phyloP scores from a whole-genome alignment of 2,113 vertebrate genomes.

The Vicugna pacos region DNA sequence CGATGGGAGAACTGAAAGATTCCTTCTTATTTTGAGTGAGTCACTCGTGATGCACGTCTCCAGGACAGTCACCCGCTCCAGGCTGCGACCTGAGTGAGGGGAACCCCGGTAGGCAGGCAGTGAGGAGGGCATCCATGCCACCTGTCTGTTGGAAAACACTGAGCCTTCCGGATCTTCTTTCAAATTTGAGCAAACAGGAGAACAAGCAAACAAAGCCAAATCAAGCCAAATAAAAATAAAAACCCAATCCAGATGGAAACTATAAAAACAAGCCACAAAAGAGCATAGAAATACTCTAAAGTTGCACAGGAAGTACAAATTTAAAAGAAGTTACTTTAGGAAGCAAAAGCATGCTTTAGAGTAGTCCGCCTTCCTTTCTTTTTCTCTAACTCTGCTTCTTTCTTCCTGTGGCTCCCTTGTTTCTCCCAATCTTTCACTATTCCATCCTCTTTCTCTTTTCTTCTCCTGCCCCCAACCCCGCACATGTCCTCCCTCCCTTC shows the following conservation, averaged over 20 bases:
- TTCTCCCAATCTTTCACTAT: not conserved
- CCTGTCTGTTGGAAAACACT: not conserved
- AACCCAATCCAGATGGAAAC: not conserved
- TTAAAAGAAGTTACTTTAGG: not conserved
- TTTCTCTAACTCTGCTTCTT: not conserved
- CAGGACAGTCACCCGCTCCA: not conserved
- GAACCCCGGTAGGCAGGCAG: not conserved
- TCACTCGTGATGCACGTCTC: not conserved
- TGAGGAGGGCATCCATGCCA: not conserved
- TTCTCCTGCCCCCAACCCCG: not conserved
- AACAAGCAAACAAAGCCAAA: not conserved
- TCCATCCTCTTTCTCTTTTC: not conserved
- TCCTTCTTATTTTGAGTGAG: not conserved
- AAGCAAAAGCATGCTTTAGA: not conserved
- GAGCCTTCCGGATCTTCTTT: not conserved
- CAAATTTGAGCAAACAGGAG: not conserved
- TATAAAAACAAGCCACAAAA: not conserved
- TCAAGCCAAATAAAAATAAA: slow-evolving; percentile 3
- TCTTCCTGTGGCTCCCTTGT: not conserved
- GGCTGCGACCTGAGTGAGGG: not conserved
- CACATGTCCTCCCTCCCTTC: no score
- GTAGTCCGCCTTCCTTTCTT: not conserved
- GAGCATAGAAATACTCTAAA: not conserved
- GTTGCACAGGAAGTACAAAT: not conserved
- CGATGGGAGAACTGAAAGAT: not conserved